phyloP scores from a whole-genome alignment of 2,797 vertebrate species.

The Vespertilio murinus region DNA sequence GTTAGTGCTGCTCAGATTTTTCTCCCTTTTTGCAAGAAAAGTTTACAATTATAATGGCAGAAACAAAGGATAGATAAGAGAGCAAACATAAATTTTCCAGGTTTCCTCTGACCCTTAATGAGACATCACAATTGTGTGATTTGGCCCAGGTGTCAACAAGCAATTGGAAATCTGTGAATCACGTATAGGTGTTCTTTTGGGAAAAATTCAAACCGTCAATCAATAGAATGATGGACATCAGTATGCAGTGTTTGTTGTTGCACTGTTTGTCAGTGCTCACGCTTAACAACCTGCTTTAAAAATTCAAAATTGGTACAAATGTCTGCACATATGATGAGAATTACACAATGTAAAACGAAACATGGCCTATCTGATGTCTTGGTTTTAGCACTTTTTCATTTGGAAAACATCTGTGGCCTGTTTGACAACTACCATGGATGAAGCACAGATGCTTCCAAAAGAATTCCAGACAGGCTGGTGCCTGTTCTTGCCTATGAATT shows the following conservation, averaged over 20 bases:
- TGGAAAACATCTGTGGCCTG: constrained; percentile 66
- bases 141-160: background rate
- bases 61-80: background rate
- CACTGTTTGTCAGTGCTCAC: background rate
- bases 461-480: constrained; percentile 9
- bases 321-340: constrained; percentile 56
- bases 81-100: background rate
- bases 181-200: background rate
- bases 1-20: background rate
- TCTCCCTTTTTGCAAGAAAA: background rate
- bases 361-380: constrained; percentile 44
- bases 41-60: background rate
- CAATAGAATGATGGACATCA: background rate
- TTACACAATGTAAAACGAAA: constrained; percentile 61
- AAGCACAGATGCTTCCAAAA: constrained; percentile 21
- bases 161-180: constrained; percentile 3
- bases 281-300: constrained; percentile 56
- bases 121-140: background rate
- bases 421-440: constrained; percentile 39
- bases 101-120: constrained; percentile 17
- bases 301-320: constrained; percentile 52
- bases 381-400: constrained; percentile 71
- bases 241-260: background rate
- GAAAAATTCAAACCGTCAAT: background rate
- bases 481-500: constrained; percentile 51